Conservation (phyloP, 2,113 vertebrate genomes). For the Lamprotornis superbus region DNA sequence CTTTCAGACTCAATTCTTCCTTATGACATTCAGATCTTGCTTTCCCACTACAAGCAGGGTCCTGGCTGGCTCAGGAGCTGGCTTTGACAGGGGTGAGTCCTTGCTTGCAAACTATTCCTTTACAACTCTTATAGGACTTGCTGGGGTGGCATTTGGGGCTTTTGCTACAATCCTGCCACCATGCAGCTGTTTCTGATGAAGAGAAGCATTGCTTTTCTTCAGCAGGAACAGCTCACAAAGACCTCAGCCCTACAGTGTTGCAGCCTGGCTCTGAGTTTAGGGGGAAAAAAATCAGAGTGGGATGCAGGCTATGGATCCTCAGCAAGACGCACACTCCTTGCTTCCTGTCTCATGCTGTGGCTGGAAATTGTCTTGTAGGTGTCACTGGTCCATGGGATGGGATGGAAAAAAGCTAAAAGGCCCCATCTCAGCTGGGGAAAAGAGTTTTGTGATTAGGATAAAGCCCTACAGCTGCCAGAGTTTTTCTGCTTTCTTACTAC, state of each 20-base stretch:
- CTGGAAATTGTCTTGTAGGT: neutral
- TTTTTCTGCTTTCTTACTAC: neutral
- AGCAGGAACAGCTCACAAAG: neutral
- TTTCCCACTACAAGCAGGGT: neutral
- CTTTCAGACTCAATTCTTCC: neutral
- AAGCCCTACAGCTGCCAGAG: neutral
- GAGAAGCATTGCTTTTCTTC: neutral
- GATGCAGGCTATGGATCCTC: neutral
- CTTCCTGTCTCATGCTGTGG: neutral
- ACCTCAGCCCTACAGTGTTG: neutral
- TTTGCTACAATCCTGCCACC: neutral
- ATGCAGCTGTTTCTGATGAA: neutral
- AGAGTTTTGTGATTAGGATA: neutral
- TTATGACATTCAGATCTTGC: neutral
- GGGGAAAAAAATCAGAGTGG: accelerated
- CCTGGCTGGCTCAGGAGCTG: neutral
- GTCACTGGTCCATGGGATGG: neutral
- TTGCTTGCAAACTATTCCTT: neutral
- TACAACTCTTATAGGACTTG: neutral
- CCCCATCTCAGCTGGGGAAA: neutral
- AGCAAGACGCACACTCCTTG: neutral
- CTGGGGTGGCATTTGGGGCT: accelerated
- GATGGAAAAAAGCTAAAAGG: neutral
- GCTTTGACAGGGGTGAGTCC: neutral
- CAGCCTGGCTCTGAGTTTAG: neutral